Percentiles rank a stretch among this genome's conserved stretches.
Evolutionary conservation across 2,113 vertebrate species (phyloP).

Genomic region (Ginglymostoma cirratum): DNA sequence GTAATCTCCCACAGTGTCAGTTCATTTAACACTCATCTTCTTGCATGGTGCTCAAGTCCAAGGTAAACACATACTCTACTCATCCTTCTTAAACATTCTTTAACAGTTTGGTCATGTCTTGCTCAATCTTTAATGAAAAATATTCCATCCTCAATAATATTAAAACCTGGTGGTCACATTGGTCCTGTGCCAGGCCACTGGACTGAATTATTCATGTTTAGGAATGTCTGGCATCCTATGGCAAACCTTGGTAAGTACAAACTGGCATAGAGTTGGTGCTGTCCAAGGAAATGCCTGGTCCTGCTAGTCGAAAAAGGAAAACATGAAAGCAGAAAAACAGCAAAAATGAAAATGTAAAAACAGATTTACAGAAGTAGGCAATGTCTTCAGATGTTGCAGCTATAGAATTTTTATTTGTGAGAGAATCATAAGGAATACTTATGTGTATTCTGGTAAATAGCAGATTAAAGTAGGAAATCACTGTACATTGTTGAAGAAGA

Average conservation of each 20-base stretch:
- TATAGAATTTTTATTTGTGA: neutral
- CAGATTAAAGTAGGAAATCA: neutral
- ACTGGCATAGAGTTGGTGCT: neutral
- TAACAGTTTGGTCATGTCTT: conserved; percentile 5
- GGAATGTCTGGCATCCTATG: neutral
- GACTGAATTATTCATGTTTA: neutral
- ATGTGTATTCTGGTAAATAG: neutral
- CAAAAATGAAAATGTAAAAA: neutral
- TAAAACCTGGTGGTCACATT: conserved; percentile 5
- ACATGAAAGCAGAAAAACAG: neutral
- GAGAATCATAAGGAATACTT: neutral
- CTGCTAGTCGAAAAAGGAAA: neutral
- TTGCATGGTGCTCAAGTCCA: neutral
- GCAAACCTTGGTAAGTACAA: neutral
- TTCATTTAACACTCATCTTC: conserved; percentile 11
- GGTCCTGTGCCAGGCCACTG: neutral
- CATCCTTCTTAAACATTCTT: conserved; percentile 27
- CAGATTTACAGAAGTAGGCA: neutral
- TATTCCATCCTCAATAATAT: conserved; percentile 5
- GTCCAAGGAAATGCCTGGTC: neutral
- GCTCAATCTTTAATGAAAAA: conserved; percentile 17
- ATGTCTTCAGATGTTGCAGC: neutral
- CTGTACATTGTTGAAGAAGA: neutral
- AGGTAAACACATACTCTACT: conserved; percentile 26
- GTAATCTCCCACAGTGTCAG: neutral